A percentile compares a stretch with the other conserved stretches of the same genome.
These are phyloP conservation scores for Brachionus asplanchnoidis DNA, from an alignment of 1,140 invertebrate species.

Conservation along the genomic window DNA sequence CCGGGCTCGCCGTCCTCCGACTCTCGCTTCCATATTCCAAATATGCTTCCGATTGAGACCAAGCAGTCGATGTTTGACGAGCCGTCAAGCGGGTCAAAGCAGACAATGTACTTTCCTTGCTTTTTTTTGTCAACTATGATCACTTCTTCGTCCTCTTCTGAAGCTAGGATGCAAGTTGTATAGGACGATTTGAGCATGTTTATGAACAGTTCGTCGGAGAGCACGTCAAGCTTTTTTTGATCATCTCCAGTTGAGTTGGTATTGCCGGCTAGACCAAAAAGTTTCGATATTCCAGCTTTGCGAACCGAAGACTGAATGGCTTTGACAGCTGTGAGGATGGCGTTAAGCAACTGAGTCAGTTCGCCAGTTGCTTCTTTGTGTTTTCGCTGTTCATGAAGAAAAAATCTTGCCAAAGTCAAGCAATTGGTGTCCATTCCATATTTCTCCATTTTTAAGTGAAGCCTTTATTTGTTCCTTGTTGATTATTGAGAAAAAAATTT, in stretches of 20 bases:
- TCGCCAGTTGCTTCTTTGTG: conserved; percentile 80
- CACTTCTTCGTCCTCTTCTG: conserved; percentile 86
- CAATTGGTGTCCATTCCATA: conserved; percentile 64
- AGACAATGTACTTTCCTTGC: conserved; percentile 87
- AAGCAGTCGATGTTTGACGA: conserved; percentile 99
- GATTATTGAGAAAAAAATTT: neutral
- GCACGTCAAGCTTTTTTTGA: conserved; percentile 93
- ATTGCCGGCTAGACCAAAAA: conserved; percentile 82
- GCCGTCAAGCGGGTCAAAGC: conserved; percentile 96
- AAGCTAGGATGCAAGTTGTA: conserved; percentile 83
- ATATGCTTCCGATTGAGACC: conserved; percentile 97
- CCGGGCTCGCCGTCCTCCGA: neutral
- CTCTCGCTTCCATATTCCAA: conserved; percentile 78
- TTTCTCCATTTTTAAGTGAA: conserved; percentile 33
- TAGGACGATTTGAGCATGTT: conserved; percentile 95
- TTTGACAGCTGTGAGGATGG: conserved; percentile 92
- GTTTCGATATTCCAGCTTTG: conserved; percentile 78
- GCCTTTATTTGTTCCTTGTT: neutral
- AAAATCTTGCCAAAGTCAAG: conserved; percentile 90
- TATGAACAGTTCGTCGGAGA: conserved; percentile 95
- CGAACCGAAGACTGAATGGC: conserved; percentile 91
- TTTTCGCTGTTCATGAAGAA: conserved; percentile 83
- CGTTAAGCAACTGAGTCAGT: conserved; percentile 85
- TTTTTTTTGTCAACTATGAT: conserved; percentile 86
- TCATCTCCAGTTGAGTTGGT: conserved; percentile 96